A percentile compares a stretch with the other conserved stretches of the same genome.
phyloP scores from a whole-genome alignment of 2,113 vertebrate genomes.

The Myrmecophaga tridactyla region DNA sequence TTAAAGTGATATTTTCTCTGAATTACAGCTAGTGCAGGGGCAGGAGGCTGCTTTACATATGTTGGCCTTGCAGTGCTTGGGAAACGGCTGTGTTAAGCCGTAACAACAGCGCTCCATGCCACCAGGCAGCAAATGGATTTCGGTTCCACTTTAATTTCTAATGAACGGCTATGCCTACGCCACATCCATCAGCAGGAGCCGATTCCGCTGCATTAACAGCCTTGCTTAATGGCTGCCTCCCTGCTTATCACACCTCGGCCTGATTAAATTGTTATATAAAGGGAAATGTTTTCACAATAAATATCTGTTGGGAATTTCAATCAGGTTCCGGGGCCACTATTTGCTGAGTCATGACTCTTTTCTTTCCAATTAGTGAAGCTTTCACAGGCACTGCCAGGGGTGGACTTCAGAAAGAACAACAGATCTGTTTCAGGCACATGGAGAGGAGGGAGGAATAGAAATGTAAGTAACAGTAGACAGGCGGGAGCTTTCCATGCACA shows the following conservation, averaged over 20 bases:
- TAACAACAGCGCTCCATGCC: slow-evolving; percentile 45
- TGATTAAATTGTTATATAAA: slow-evolving; percentile 75
- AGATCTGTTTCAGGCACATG: background rate
- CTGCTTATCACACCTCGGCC: slow-evolving; percentile 62
- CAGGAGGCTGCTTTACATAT: slow-evolving; percentile 29
- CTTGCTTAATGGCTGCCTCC: slow-evolving; percentile 66
- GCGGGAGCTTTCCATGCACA: background rate
- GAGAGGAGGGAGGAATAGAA: background rate
- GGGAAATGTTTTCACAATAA: slow-evolving; percentile 72
- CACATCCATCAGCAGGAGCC: slow-evolving; percentile 63
- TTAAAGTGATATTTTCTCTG: slow-evolving; percentile 29
- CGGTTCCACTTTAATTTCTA: slow-evolving; percentile 66
- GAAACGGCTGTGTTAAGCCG: slow-evolving; percentile 47
- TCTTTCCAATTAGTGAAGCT: slow-evolving; percentile 28
- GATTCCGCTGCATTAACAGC: slow-evolving; percentile 53
- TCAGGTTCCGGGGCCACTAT: slow-evolving; percentile 19
- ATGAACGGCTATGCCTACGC: slow-evolving; percentile 44
- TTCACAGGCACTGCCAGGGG: background rate
- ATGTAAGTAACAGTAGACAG: background rate
- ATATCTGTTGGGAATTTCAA: slow-evolving; percentile 71
- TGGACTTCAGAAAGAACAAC: background rate
- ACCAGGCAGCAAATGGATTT: slow-evolving; percentile 69
- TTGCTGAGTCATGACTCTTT: slow-evolving; percentile 55
- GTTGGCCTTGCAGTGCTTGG: background rate
- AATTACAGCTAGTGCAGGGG: background rate